Evolutionary conservation across 2,888 invertebrate genomes (phyloP), one percentile per base, ranked within the genome.

Genomic region (Harpagoxenus sublaevis): DNA sequence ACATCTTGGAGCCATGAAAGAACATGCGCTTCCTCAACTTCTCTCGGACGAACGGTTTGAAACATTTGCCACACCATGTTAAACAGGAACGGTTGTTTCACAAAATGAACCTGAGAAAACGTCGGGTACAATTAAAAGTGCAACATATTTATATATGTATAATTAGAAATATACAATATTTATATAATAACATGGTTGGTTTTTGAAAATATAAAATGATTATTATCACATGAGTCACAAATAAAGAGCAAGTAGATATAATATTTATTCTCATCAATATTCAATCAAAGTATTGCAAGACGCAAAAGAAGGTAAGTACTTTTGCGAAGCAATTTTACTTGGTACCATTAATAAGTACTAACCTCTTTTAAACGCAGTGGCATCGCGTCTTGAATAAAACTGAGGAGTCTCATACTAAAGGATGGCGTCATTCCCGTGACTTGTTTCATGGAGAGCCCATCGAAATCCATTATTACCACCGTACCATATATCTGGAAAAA

Each of bases 331-430:
- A 60, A 42, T 60, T 73, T 73, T 60, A 73, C 31, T 10, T 45
- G 28, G 0, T 48, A 15, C 23, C 28, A 48, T 45, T 57, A 28
- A 31, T 39, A 23, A 23, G 23, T 23, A 62, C 66, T n/a, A 84
- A 94, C 95, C 95, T 98, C 98, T 95, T 98, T 98, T 90, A 98
- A 95, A 79, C 98, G 96, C 74, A 98, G 95, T 3, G 98, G 98
- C 98, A 98, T 97, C 0, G 98, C 98, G 84, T 98, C 98, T 95
- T 98, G 98, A 90, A 98, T 98, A 95, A 98, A 98, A 12, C 96
- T 96, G 86, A 98, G 96, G 74, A 98, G 96, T 71, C 97, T 96
- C 95, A 97, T 97, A 73, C 97, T 97, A 95, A 98, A 98, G 10
- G 97, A 95, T 0, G 98, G 98, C 0, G 97, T 96, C 73, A 98